Percentiles rank a stretch among this genome's conserved stretches.
Evolutionary conservation across 2,888 invertebrate species (phyloP).

Genomic region (Parapristionchus giblindavisi): DNA sequence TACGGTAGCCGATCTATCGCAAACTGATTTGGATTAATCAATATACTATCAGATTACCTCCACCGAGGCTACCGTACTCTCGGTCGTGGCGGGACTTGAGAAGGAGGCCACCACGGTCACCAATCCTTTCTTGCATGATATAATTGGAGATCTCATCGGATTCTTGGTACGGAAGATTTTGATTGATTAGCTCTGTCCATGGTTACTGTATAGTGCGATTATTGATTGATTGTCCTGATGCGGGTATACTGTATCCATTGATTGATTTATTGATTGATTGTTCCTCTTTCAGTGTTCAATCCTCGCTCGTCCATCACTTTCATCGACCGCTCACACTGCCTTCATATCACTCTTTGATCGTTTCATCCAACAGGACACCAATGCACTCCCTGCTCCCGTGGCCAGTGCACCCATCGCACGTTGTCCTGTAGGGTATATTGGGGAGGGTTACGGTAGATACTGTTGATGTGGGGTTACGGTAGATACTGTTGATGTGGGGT

Average conservation of each 20-base stretch:
- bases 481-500: no score
- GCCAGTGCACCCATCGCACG: slow-evolving; percentile 41
- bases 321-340: slow-evolving; percentile 38
- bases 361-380: slow-evolving; percentile 28
- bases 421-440: slow-evolving; percentile 44
- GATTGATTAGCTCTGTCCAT: neutral
- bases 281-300: slow-evolving; percentile 25
- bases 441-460: no score
- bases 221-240: no score
- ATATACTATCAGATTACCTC: slow-evolving; percentile 16
- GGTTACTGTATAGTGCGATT: no score
- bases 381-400: slow-evolving; percentile 2
- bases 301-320: neutral
- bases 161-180: slow-evolving; percentile 10
- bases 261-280: no score
- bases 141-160: slow-evolving; percentile 14
- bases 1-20: neutral
- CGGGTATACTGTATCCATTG: neutral
- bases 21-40: neutral
- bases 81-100: neutral
- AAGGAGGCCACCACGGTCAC: slow-evolving; percentile 2
- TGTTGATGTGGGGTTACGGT: no score
- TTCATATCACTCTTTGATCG: slow-evolving; percentile 41
- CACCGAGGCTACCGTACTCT: neutral
- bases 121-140: slow-evolving; percentile 32